Percentiles rank a stretch among this genome's conserved stretches.
phyloP scores from a whole-genome alignment of 2,797 vertebrate genomes.

The Melopsittacus undulatus region DNA sequence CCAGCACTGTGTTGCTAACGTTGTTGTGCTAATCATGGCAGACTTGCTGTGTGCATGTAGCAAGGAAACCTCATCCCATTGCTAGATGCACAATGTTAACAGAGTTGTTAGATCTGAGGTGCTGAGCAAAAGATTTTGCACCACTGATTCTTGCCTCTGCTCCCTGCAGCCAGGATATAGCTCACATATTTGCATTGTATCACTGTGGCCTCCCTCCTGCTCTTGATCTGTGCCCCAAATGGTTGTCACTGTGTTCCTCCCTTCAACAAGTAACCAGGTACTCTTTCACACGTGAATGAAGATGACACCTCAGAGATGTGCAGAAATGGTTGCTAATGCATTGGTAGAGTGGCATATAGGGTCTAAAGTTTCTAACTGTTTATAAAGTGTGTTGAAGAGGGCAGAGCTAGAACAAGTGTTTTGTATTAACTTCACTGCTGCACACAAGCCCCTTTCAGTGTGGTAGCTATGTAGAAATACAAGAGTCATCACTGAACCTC shows the following conservation, averaged over 20 bases:
- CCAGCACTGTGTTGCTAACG: not conserved
- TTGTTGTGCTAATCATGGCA: not conserved
- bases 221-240: not conserved
- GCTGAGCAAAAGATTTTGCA: not conserved
- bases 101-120: not conserved
- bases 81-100: not conserved
- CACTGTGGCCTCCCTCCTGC: not conserved
- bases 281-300: not conserved
- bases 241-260: not conserved
- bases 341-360: not conserved
- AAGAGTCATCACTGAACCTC: not conserved
- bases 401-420: not conserved
- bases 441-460: not conserved
- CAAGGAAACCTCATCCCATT: not conserved
- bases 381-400: not conserved
- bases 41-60: not conserved
- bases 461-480: not conserved
- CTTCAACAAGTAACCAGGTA: not conserved
- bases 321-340: not conserved
- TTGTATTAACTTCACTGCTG: conserved; percentile 5
- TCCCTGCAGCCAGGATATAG: not conserved
- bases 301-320: not conserved
- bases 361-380: not conserved
- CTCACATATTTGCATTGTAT: not conserved
- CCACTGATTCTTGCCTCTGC: not conserved